Evolutionary conservation across 2,113 vertebrate genomes (phyloP).

Genomic region (Oreamnos americanus): DNA sequence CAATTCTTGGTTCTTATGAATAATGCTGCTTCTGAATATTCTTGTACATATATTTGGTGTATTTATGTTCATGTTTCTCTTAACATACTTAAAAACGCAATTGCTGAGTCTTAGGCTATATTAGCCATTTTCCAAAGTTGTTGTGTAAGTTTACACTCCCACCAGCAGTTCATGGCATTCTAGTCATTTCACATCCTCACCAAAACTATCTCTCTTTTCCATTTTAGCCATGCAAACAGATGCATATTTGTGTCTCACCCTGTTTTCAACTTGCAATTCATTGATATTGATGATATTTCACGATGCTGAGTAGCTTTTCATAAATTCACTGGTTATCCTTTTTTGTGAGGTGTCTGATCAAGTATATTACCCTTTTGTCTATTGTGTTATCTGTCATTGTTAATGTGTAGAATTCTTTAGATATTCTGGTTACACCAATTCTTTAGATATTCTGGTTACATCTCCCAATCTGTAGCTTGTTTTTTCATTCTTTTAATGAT

Average conservation of each 20-base stretch:
- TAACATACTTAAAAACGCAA: background rate
- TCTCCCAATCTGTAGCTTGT: background rate
- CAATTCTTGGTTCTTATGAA: background rate
- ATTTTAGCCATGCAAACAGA: background rate
- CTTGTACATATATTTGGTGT: background rate
- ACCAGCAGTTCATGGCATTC: background rate
- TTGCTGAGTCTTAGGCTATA: background rate
- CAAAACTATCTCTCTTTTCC: background rate
- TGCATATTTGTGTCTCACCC: background rate
- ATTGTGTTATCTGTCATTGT: background rate
- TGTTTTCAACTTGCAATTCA: conserved; percentile 3
- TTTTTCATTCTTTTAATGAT: background rate
- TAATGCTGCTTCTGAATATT: background rate
- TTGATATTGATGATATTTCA: background rate
- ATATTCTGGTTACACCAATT: background rate
- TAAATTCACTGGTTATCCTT: background rate
- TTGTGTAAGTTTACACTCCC: background rate
- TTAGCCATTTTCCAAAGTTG: background rate
- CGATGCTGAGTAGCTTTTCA: background rate
- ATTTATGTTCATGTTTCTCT: conserved; percentile 18
- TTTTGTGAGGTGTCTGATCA: background rate
- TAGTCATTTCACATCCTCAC: background rate
- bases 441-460: background rate
- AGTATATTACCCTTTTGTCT: background rate
- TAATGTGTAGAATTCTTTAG: background rate